Base-by-base conservation (phyloP, 2,888 invertebrate species). In the Xiphydria camelus region DNA sequence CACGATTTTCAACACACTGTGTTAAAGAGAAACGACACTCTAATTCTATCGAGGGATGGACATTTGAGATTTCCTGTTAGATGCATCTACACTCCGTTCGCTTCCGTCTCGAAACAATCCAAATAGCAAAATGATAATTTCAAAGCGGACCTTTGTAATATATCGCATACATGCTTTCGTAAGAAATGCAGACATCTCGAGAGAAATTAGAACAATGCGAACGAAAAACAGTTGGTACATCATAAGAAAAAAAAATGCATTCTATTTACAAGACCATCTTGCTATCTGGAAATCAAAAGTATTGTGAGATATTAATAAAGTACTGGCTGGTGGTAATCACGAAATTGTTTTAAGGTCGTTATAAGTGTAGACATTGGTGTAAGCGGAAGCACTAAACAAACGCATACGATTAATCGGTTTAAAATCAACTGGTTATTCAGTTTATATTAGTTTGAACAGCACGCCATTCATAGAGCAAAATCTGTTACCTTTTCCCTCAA, bases 381-480 rank as follows among this genome's bases (percentile, higher is more conserved):
- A 47, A 59, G 57, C 47, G 48, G 47, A 36, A 62, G 58, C 53
- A 62, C 55, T 61, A 52, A 53, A 53, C 48, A 64, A 61, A 60
- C 61, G 48, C 62, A 62, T 63, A 63, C 55, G 31, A 64, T 66
- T 58, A 63, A 60, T 62, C 35, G 52, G 51, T 62, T 57, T 59
- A 21, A n/a, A 61, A 53, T 60, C 46, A n/a, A 53, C 47, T 61
- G 63, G 66, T 66, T 66, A 64, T 59, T 66, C 65, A 64, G 59
- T 40, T 46, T 26, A 43, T 57, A 67, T 69, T 69, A 69, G 63
- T 66, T 59, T n/a, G 46, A 52, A 53, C 49, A 57, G 53, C 55
- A 61, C 66, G 57, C 61, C 61, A 69, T 59, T 64, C 67, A 53
- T 58, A 68, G 53, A 63, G 44, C 46, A 61, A 55, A 64, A 55